A percentile compares a stretch with the other conserved stretches of the same genome.
Conservation (phyloP, 2,888 invertebrate species). For the Ichneumoninae sp. region DNA sequence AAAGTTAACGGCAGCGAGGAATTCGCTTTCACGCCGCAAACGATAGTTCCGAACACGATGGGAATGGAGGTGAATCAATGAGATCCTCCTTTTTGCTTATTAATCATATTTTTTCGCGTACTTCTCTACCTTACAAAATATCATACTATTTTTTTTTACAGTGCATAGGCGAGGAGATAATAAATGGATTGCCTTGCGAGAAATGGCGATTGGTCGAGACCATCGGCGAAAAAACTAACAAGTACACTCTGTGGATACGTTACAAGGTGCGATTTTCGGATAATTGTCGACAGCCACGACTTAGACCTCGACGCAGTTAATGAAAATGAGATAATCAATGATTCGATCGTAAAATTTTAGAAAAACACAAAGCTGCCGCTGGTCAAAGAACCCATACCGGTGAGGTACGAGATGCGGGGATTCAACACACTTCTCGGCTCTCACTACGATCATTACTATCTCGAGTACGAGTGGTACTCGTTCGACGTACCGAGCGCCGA, state of each 20-base stretch:
- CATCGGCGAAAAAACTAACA: conserved; percentile 92
- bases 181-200: conserved; percentile 89
- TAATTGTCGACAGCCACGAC: not conserved
- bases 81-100: not conserved
- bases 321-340: not conserved
- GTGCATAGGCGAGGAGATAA: conserved; percentile 88
- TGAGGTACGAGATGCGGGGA: conserved; percentile 96
- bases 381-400: conserved; percentile 79
- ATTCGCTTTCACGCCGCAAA: conserved; percentile 88
- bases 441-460: conserved; percentile 97
- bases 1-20: conserved; percentile 91
- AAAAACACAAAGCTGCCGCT: conserved; percentile 75
- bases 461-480: conserved; percentile 89
- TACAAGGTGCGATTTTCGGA: conserved; percentile 85
- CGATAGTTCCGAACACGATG: conserved; percentile 92
- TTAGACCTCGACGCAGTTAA: not conserved
- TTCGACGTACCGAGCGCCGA: conserved; percentile 89
- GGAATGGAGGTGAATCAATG: conserved; percentile 87
- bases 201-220: conserved; percentile 91
- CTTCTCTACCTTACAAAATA: too few species aligned
- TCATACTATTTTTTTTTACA: conserved; percentile 45
- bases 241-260: conserved; percentile 95
- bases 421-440: conserved; percentile 96
- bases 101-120: not conserved
- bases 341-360: conserved; percentile 65